Evolutionary conservation across 2,888 invertebrate genomes (phyloP).

Genomic region (Brachyopa scutellaris): DNA sequence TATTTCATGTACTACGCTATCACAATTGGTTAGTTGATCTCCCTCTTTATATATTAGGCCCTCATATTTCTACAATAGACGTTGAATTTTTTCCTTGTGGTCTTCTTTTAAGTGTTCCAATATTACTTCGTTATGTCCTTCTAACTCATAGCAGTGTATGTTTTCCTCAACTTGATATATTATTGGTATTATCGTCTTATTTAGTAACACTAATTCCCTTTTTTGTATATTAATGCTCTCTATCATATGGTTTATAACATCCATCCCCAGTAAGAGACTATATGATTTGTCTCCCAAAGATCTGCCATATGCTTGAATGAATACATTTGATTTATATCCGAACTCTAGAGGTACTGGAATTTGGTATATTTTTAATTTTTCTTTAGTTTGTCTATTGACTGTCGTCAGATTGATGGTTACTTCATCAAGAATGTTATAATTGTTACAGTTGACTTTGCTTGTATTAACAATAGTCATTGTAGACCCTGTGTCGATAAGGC

Average conservation of each 20-base stretch:
- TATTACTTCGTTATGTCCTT: not conserved
- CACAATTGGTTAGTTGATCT: conserved; percentile 32
- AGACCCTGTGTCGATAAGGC: not conserved
- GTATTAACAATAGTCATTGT: not conserved
- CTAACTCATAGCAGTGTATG: not conserved
- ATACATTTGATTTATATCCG: conserved; percentile 3
- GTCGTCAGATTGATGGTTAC: not conserved
- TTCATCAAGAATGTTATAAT: not conserved
- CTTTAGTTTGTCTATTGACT: not conserved
- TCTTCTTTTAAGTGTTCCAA: not conserved
- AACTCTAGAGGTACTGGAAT: not conserved
- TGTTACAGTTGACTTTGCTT: not conserved
- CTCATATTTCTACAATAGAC: not conserved
- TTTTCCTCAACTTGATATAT: not conserved
- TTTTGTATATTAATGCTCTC: not conserved
- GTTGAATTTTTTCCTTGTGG: not conserved
- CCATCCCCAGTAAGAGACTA: conserved; percentile 1
- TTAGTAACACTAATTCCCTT: conserved; percentile 1
- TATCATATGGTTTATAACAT: conserved; percentile 11
- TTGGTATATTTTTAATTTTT: not conserved
- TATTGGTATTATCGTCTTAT: conserved; percentile 4
- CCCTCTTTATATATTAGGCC: conserved; percentile 19
- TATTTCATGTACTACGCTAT: conserved; percentile 15
- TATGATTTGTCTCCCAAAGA: not conserved
- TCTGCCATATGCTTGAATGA: not conserved